Conservation (phyloP, 1,140 invertebrate species). For the Calliopsis andreniformis region DNA sequence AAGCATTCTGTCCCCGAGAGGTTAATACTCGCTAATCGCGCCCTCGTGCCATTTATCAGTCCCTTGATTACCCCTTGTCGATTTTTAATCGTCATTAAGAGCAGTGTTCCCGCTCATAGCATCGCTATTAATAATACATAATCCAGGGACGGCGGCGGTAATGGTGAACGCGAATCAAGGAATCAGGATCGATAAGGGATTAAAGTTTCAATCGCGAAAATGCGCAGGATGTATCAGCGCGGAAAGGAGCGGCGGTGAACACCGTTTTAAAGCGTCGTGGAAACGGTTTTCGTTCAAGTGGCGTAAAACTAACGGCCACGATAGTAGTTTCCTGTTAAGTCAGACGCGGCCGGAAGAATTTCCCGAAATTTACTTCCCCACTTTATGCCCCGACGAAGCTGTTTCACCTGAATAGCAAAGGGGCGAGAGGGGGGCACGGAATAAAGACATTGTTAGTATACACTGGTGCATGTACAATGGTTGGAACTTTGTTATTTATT, state of each 20-base stretch:
- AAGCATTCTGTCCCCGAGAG: background rate
- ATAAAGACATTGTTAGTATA: conserved; percentile 32
- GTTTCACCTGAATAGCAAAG: too few relatives aligned
- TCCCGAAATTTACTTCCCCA: conserved; percentile 8
- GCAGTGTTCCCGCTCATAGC: background rate
- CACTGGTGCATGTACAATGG: conserved; percentile 7
- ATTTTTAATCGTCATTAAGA: conserved; percentile 37
- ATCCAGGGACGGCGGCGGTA: background rate
- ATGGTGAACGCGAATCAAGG: background rate
- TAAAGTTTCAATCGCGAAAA: conserved; percentile 24
- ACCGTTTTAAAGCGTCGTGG: background rate
- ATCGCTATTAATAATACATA: conserved; percentile 9
- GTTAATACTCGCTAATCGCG: background rate
- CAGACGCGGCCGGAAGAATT: background rate
- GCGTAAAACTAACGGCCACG: conserved; percentile 14
- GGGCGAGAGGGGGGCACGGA: background rate
- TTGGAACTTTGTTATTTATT: conserved; percentile 30
- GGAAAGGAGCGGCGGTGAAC: background rate
- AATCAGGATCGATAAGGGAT: conserved; percentile 27
- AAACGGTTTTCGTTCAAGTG: background rate
- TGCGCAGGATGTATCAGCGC: background rate
- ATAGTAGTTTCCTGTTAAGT: background rate
- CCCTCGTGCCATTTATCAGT: background rate
- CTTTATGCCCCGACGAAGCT: conserved; percentile 4
- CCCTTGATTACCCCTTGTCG: conserved; percentile 22